These are phyloP conservation scores for Urocynchramus pylzowi DNA, from an alignment of 2,113 vertebrate species.

Conservation along the genomic window DNA sequence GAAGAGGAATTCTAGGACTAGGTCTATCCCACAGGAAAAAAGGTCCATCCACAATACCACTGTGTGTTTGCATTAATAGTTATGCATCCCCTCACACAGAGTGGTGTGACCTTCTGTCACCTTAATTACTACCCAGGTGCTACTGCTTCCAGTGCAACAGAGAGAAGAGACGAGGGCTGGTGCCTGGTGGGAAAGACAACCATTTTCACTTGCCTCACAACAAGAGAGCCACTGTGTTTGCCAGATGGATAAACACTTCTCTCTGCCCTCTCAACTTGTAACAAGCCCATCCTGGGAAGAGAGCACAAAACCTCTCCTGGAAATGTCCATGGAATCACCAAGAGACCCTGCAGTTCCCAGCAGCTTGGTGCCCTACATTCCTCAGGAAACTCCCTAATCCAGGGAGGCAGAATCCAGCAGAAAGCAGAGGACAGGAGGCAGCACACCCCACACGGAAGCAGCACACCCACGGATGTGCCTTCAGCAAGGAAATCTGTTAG, in stretches of 20 bases:
- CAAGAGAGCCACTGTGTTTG: neutral
- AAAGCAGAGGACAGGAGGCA: neutral
- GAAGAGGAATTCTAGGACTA: neutral
- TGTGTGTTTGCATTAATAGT: neutral
- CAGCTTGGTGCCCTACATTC: neutral
- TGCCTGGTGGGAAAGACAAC: neutral
- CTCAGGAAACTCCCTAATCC: neutral
- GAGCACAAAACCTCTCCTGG: neutral
- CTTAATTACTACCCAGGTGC: neutral
- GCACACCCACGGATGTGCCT: accelerated
- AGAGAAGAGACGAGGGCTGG: neutral
- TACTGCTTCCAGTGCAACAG: neutral
- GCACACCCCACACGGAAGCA: accelerated
- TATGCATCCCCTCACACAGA: neutral
- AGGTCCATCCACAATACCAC: neutral
- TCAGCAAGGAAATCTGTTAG: neutral
- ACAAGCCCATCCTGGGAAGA: neutral
- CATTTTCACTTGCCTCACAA: neutral
- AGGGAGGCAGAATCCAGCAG: neutral
- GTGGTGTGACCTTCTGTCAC: neutral
- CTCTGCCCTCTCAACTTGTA: neutral
- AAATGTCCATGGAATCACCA: accelerated
- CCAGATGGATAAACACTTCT: neutral
- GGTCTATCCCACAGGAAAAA: neutral
- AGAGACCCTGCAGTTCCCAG: neutral